phyloP scores from a whole-genome alignment of 1,140 invertebrate species.

The Drosophila kohkoa region DNA sequence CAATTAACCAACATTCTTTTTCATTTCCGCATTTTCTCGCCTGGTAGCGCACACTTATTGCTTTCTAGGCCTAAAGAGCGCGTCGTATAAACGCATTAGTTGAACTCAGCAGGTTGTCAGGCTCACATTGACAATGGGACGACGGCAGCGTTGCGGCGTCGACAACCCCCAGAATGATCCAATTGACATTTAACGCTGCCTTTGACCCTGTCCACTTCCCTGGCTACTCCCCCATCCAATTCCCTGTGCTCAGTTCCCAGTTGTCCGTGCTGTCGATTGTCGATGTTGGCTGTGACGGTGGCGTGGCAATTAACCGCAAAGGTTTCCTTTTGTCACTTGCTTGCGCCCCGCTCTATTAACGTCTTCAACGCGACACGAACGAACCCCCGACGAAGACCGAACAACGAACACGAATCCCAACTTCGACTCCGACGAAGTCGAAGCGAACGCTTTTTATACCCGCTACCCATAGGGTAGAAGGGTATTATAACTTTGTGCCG shows the following conservation, averaged over 20 bases:
- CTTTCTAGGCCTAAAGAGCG: constrained; percentile 1
- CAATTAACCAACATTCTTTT: too few relatives aligned
- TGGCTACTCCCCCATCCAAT: too few relatives aligned
- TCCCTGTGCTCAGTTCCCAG: background rate
- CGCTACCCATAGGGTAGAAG: too few relatives aligned
- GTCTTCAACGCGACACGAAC: constrained; percentile 38
- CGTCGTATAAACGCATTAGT: constrained; percentile 24
- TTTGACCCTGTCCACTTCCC: constrained; percentile 54
- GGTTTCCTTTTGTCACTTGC: constrained; percentile 77
- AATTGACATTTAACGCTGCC: constrained; percentile 78
- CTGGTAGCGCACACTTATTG: background rate
- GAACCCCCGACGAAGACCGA: constrained; percentile 20
- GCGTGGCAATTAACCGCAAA: constrained; percentile 79
- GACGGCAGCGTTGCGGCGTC: too few relatives aligned
- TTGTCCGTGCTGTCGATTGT: constrained; percentile 3
- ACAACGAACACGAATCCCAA: constrained; percentile 6
- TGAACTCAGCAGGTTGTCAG: constrained; percentile 51
- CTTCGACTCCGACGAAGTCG: constrained; percentile 8
- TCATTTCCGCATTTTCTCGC: background rate
- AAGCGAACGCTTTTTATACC: too few relatives aligned
- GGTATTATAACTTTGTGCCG: too few relatives aligned
- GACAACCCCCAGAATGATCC: constrained; percentile 48
- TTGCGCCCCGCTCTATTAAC: background rate
- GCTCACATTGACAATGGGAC: constrained; percentile 36
- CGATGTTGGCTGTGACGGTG: constrained; percentile 17